Base-by-base conservation (phyloP, 2,888 invertebrate genomes). In the Chrysolina americana region DNA sequence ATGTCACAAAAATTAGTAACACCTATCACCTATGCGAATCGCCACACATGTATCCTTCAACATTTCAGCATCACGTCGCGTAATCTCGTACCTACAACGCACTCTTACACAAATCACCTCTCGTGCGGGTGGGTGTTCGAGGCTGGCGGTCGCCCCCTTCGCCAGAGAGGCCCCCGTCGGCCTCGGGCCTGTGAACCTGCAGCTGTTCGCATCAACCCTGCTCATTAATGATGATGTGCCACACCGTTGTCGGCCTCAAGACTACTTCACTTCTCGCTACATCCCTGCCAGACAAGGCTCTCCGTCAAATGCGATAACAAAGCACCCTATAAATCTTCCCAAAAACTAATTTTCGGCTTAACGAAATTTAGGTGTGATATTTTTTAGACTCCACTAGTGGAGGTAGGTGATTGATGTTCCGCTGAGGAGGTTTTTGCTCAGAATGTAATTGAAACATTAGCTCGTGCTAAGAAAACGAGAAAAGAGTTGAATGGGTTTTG, bases 181-280 rank as follows among this genome's bases (percentile, higher is more conserved):
- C 82, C 82, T 80, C 78, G 77, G 83, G 81, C 82, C 81, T 85
- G 85, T 77, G 84, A 85, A 84, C 81, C 68, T 65, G 76, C 85
- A 85, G 84, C 85, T 85, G 85, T 76, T 81, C 81, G 81, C 85
- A 85, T 84, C 85, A 82, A 81, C 83, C 84, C 91, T 90, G 90
- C 92, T 92, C 92, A 92, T 92, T 93, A 93, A 93, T 93, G 93
- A 93, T 93, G 92, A 92, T 92, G 92, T 92, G 92, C 62, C 69
- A 41, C 62, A 47, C 50, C 68, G 65, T 70, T 85, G 81, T 91
- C 92, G 91, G 92, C 92, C 92, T 91, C 91, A 91, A 91, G 92
- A 92, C 92, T 92, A 92, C 91, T 92, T 92, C 92, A 92, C 92
- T 92, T 92, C 91, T 92, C 90, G 91, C 91, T 84, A 83, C 83